Conservation (phyloP, 2,113 vertebrate genomes). For the Ranitomeya variabilis region DNA sequence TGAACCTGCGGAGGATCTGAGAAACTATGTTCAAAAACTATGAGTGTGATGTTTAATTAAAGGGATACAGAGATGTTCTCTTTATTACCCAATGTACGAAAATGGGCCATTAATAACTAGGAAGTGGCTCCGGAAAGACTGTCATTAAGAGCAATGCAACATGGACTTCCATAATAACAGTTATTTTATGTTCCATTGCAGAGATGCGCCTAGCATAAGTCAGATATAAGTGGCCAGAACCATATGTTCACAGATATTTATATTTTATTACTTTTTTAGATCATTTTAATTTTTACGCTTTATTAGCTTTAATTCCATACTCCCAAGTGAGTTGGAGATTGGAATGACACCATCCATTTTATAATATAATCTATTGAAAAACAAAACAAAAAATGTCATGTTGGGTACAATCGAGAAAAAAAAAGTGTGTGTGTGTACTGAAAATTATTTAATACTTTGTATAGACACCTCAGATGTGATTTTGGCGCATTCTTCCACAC, state of each 20-base stretch:
- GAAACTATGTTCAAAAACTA: neutral
- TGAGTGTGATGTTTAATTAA: neutral
- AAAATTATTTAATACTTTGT: no score
- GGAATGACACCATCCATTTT: no score
- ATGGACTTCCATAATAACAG: neutral
- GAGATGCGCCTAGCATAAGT: neutral
- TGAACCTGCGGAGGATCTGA: neutral
- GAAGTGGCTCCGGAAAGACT: neutral
- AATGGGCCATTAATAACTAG: neutral
- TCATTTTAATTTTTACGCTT: neutral
- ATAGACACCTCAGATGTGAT: no score
- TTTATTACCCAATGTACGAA: neutral
- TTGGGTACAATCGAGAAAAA: no score
- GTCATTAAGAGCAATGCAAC: neutral
- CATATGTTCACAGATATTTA: neutral
- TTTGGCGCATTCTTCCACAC: no score
- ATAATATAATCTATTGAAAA: no score
- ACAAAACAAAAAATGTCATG: no score
- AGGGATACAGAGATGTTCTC: neutral
- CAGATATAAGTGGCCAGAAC: neutral
- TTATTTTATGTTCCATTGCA: conserved; percentile 4
- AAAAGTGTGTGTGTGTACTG: no score
- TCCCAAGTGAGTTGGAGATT: no score
- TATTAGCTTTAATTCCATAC: no score
- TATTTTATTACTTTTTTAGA: neutral